These are phyloP conservation scores for Protodeltote pygarga DNA, from an alignment of 2,888 invertebrate genomes.

Conservation along the genomic window DNA sequence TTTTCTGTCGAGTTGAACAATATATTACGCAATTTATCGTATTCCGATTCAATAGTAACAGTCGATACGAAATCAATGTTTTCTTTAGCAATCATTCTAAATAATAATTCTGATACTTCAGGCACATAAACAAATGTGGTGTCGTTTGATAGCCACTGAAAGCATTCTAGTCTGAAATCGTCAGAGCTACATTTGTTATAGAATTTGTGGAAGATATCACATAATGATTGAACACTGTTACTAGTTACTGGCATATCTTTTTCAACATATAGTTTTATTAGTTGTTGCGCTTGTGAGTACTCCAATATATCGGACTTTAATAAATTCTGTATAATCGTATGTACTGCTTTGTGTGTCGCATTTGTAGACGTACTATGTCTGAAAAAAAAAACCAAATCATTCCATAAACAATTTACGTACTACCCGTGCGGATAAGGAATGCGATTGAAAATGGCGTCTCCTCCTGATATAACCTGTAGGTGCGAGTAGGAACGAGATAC, in stretches of 20 bases:
- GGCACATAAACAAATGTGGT: slow-evolving; percentile 47
- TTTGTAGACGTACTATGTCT: slow-evolving; percentile 68
- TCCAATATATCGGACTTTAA: slow-evolving; percentile 62
- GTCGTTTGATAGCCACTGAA: slow-evolving; percentile 69
- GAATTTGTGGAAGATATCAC: slow-evolving; percentile 63
- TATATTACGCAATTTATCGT: slow-evolving; percentile 55
- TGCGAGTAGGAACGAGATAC: no score
- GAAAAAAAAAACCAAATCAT: slow-evolving; percentile 45
- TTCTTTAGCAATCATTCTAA: slow-evolving; percentile 68
- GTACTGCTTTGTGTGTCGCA: slow-evolving; percentile 64
- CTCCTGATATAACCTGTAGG: no score
- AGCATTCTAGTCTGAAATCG: slow-evolving; percentile 62
- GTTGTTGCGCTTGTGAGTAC: slow-evolving; percentile 63
- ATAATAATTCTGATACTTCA: slow-evolving; percentile 59
- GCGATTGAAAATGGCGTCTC: no score
- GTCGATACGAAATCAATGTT: slow-evolving; percentile 54
- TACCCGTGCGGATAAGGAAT: no score
- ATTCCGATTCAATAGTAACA: slow-evolving; percentile 13
- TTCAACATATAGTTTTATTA: slow-evolving; percentile 75
- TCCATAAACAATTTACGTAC: no score
- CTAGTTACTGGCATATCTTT: slow-evolving; percentile 74
- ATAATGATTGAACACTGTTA: slow-evolving; percentile 68
- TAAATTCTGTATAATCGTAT: slow-evolving; percentile 68
- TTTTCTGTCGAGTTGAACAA: slow-evolving; percentile 68
- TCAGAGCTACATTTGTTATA: slow-evolving; percentile 69